Conservation (phyloP, 2,797 vertebrate species). For the Galago senegalensis region DNA sequence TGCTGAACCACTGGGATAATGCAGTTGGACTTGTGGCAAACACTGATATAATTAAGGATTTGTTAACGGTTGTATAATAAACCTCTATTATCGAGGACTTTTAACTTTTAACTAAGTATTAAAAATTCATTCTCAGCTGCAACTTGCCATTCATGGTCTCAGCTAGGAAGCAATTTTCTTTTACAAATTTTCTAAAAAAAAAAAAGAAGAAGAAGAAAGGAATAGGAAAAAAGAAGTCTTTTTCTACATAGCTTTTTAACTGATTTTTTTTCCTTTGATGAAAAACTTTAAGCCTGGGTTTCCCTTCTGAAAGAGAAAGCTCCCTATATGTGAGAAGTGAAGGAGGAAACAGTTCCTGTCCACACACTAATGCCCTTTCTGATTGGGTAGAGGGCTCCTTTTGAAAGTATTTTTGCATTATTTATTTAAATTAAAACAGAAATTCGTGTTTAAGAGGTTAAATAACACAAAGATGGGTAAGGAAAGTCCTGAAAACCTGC, state of each 20-base stretch:
- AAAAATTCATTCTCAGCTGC: constrained; percentile 75
- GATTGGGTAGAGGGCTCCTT: neutral
- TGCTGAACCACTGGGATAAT: constrained; percentile 71
- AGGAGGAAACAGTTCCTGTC: constrained; percentile 34
- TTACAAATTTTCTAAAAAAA: constrained; percentile 35
- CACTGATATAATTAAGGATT: constrained; percentile 80
- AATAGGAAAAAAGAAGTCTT: neutral
- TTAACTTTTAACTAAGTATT: constrained; percentile 82
- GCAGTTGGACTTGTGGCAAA: constrained; percentile 68
- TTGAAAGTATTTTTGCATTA: neutral
- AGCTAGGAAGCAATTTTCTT: constrained; percentile 76
- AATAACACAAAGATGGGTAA: neutral
- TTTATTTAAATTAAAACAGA: neutral
- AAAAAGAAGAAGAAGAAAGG: neutral
- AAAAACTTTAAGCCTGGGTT: constrained; percentile 35
- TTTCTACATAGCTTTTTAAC: constrained; percentile 61
- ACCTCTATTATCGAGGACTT: constrained; percentile 73
- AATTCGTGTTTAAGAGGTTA: neutral
- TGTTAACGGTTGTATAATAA: constrained; percentile 77
- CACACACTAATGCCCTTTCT: neutral
- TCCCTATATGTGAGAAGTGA: neutral
- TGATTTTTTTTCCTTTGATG: constrained; percentile 48
- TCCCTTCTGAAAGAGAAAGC: constrained; percentile 48
- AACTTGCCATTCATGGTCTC: constrained; percentile 75
- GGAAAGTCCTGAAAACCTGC: neutral